phyloP scores from a whole-genome alignment of 2,113 vertebrate genomes.

The Psittacula cyanocephala region DNA sequence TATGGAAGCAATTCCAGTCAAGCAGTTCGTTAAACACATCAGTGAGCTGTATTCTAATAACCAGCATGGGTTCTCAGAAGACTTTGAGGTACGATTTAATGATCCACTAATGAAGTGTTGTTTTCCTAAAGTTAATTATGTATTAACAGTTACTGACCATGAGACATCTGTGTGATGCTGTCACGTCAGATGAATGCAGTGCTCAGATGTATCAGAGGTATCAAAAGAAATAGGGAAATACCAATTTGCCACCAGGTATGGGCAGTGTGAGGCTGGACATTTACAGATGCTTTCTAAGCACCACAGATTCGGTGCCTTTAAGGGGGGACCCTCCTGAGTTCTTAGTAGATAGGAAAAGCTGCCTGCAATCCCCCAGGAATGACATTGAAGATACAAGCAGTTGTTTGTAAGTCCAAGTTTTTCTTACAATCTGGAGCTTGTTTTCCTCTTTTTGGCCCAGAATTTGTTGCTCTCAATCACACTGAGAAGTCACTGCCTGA shows the following conservation, averaged over 20 bases:
- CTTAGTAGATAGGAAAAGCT: not conserved
- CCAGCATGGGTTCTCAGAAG: constrained; percentile 90
- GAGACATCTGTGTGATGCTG: not conserved
- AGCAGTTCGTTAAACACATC: constrained; percentile 91
- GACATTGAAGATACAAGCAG: not conserved
- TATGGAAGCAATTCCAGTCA: constrained; percentile 91
- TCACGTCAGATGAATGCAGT: not conserved
- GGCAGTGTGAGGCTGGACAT: not conserved
- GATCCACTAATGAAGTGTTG: not conserved
- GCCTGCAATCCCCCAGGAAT: not conserved
- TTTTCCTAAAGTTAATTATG: constrained; percentile 31
- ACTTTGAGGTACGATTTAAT: constrained; percentile 88
- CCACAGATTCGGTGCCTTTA: not conserved
- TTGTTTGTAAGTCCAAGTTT: not conserved
- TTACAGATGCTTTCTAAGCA: not conserved
- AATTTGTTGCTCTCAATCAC: not conserved
- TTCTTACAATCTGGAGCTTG: not conserved
- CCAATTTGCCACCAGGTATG: not conserved
- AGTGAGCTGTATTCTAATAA: constrained; percentile 88
- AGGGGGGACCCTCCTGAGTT: not conserved
- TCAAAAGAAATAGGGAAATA: not conserved
- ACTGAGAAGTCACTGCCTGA: not conserved
- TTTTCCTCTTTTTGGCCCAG: not conserved
- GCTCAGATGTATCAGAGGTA: not conserved
- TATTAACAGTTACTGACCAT: not conserved